Evolutionary conservation across 53 echinoderm and acorn worm species (phyloP).

Genomic region (Actinopyga echinites): DNA sequence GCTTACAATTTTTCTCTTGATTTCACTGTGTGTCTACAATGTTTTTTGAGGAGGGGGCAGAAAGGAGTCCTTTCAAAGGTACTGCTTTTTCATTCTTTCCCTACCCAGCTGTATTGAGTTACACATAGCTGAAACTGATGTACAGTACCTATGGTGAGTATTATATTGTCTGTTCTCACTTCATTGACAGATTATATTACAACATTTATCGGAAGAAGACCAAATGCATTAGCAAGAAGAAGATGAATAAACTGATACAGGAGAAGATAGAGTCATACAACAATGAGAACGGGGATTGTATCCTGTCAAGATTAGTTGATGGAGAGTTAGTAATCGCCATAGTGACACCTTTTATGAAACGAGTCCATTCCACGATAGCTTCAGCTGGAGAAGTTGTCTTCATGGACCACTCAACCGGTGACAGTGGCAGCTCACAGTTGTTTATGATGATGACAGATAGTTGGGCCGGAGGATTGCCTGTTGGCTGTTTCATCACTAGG

Average conservation of each 20-base stretch:
- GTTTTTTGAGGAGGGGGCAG: too few species aligned
- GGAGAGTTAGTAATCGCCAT: slow-evolving; percentile 56
- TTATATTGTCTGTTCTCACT: too few species aligned
- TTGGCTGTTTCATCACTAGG: slow-evolving; percentile 58
- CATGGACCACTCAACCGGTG: background rate
- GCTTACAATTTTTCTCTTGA: too few species aligned
- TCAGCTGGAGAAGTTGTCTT: slow-evolving; percentile 55
- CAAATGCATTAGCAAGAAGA: slow-evolving; percentile 8
- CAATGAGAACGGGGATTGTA: slow-evolving; percentile 56
- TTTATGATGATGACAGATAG: slow-evolving; percentile 50
- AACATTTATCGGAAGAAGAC: slow-evolving; percentile 17
- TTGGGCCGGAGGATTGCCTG: slow-evolving; percentile 63
- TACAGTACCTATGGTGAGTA: too few species aligned
- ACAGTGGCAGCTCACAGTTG: slow-evolving; percentile 38
- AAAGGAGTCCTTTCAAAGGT: too few species aligned
- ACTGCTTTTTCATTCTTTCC: too few species aligned
- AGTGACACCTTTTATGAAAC: slow-evolving; percentile 66
- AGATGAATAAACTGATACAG: slow-evolving; percentile 43
- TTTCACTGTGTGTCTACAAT: too few species aligned
- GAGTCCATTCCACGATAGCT: slow-evolving; percentile 43
- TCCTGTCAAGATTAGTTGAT: slow-evolving; percentile 22
- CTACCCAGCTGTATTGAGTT: too few species aligned
- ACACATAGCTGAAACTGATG: too few species aligned
- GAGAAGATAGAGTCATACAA: slow-evolving; percentile 61
- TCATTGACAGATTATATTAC: slow-evolving; percentile 23